Evolutionary conservation across 2,888 invertebrate genomes (phyloP).

Genomic region (Athripsodes cinereus): DNA sequence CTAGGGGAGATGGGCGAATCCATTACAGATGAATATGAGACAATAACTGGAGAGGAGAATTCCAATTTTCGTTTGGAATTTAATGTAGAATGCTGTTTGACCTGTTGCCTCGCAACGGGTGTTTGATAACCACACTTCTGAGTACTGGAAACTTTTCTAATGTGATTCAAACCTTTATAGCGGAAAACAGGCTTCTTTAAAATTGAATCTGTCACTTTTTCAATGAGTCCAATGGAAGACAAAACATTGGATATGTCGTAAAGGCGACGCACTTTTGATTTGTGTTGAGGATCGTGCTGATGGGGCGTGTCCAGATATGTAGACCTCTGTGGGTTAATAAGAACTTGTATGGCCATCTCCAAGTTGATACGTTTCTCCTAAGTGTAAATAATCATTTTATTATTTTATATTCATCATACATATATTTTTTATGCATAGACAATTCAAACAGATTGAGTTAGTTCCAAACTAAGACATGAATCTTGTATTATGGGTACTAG

Average conservation of each 20-base stretch:
- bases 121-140: slow-evolving; percentile 36
- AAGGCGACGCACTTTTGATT: slow-evolving; percentile 65
- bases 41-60: slow-evolving; percentile 37
- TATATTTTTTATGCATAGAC: no score
- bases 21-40: slow-evolving; percentile 38
- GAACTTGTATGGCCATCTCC: slow-evolving; percentile 60
- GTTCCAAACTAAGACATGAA: no score
- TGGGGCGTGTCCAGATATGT: slow-evolving; percentile 45
- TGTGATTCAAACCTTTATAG: slow-evolving; percentile 53
- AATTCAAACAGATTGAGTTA: no score
- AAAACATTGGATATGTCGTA: slow-evolving; percentile 77
- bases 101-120: slow-evolving; percentile 36
- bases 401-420: no score
- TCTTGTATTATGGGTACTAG: no score
- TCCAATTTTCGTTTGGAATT: slow-evolving; percentile 48
- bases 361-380: slow-evolving; percentile 60
- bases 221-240: slow-evolving; percentile 65
- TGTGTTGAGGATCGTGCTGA: slow-evolving; percentile 49
- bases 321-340: slow-evolving; percentile 48
- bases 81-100: slow-evolving; percentile 38
- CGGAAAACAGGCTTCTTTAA: slow-evolving; percentile 62
- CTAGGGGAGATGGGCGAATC: slow-evolving; percentile 40
- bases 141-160: slow-evolving; percentile 39
- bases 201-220: slow-evolving; percentile 57
- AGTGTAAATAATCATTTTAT: no score